phyloP scores from a whole-genome alignment of 1,140 invertebrate species.

The Phocides pigmalion region DNA sequence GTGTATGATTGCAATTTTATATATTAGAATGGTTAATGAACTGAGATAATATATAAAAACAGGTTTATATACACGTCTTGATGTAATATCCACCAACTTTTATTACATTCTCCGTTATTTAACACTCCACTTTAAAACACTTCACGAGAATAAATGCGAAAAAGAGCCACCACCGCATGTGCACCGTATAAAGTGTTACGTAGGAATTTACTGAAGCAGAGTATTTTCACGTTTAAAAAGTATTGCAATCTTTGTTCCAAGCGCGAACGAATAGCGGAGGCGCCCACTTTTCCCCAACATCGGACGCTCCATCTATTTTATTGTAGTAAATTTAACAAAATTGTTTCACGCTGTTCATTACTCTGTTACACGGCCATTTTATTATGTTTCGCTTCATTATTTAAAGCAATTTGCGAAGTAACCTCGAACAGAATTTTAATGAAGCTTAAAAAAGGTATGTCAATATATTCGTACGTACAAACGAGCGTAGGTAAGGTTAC shows the following conservation, averaged over 20 bases:
- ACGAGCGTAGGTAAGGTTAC: slow-evolving; percentile 1
- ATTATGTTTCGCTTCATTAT: slow-evolving; percentile 16
- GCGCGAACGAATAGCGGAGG: slow-evolving; percentile 4
- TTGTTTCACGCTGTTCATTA: slow-evolving; percentile 17
- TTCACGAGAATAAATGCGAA: slow-evolving; percentile 21
- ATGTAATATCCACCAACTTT: background rate
- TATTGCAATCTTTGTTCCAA: slow-evolving; percentile 31
- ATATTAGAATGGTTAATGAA: too few species aligned
- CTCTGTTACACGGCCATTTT: slow-evolving; percentile 6
- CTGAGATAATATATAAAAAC: too few species aligned
- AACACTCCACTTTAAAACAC: slow-evolving; percentile 20
- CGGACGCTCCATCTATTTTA: slow-evolving; percentile 21
- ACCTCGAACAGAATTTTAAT: slow-evolving; percentile 19
- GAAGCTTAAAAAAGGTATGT: slow-evolving; percentile 1
- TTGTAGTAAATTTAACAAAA: slow-evolving; percentile 20
- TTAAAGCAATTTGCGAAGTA: slow-evolving; percentile 17
- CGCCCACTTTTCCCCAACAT: background rate
- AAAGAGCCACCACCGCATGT: slow-evolving; percentile 7
- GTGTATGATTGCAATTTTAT: too few species aligned
- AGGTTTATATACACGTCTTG: too few species aligned
- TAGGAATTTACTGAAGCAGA: slow-evolving; percentile 20
- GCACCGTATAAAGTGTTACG: slow-evolving; percentile 24
- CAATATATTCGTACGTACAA: background rate
- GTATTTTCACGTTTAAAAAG: slow-evolving; percentile 30
- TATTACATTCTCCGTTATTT: background rate